phyloP scores from a whole-genome alignment of 2,797 vertebrate species.

The Pantherophis alleghaniensis region DNA sequence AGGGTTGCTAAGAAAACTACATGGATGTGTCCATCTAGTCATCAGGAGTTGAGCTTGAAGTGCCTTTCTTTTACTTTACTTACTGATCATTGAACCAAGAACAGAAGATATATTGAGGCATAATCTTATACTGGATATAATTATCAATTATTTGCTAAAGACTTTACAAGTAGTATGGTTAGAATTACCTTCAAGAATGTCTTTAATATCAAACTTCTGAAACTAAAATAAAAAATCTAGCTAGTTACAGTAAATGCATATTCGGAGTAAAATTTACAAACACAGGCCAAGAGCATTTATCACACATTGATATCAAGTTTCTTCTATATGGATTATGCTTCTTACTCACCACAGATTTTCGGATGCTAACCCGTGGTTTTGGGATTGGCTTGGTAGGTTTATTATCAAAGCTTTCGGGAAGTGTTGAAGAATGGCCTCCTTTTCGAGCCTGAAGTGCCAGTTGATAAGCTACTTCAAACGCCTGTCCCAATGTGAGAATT shows the following conservation, averaged over 20 bases:
- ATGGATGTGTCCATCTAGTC: not conserved
- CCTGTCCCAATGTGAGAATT: constrained; percentile 97
- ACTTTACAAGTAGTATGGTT: not conserved
- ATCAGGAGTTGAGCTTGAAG: not conserved
- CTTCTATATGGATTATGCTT: constrained; percentile 13
- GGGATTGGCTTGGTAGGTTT: constrained; percentile 97
- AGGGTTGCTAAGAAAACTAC: not conserved
- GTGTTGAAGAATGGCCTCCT: constrained; percentile 96
- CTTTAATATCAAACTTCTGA: not conserved
- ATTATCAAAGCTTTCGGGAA: constrained; percentile 97
- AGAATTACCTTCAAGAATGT: not conserved
- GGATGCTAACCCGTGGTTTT: constrained; percentile 96
- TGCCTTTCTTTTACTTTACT: not conserved
- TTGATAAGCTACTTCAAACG: constrained; percentile 98
- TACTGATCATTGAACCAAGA: not conserved
- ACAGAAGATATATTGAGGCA: not conserved
- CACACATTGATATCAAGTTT: not conserved
- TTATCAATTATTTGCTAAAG: not conserved
- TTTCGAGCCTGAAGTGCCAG: constrained; percentile 95
- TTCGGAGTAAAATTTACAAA: not conserved
- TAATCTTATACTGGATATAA: not conserved
- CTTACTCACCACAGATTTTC: constrained; percentile 92
- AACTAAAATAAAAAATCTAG: not conserved
- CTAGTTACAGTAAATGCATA: not conserved
- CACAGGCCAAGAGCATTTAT: not conserved